Evolutionary conservation across 2,797 vertebrate genomes (phyloP).

Genomic region (Lithobates sylvaticus): DNA sequence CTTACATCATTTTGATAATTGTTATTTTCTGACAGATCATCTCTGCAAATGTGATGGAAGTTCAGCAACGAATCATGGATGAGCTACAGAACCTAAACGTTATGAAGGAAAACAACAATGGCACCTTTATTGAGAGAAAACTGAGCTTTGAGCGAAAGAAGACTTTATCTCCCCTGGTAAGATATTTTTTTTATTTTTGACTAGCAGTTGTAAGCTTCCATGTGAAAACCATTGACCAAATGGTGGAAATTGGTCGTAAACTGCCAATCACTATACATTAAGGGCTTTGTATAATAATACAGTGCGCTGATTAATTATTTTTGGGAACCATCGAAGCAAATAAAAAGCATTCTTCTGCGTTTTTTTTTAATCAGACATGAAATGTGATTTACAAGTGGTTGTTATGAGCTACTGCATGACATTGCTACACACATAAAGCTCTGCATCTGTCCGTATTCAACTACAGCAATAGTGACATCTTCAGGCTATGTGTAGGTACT

Average conservation of each 20-base stretch:
- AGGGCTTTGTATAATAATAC: not conserved
- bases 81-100: slow-evolving; percentile 88
- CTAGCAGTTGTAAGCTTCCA: not conserved
- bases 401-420: not conserved
- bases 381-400: not conserved
- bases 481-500: slow-evolving; percentile 18
- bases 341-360: not conserved
- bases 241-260: not conserved
- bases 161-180: slow-evolving; percentile 69
- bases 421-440: not conserved
- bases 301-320: not conserved
- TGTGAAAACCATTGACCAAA: not conserved
- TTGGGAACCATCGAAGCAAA: not conserved
- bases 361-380: not conserved
- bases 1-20: not conserved
- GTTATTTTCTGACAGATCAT: slow-evolving; percentile 75
- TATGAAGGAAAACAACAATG: slow-evolving; percentile 85
- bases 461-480: slow-evolving; percentile 28
- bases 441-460: not conserved
- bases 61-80: slow-evolving; percentile 90
- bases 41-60: slow-evolving; percentile 84
- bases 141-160: slow-evolving; percentile 92
- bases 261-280: not conserved
- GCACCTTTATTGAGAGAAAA: slow-evolving; percentile 91
- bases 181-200: slow-evolving; percentile 31